These are phyloP conservation scores for Oryzias melastigma DNA, from an alignment of 2,113 vertebrate genomes.

Conservation along the genomic window DNA sequence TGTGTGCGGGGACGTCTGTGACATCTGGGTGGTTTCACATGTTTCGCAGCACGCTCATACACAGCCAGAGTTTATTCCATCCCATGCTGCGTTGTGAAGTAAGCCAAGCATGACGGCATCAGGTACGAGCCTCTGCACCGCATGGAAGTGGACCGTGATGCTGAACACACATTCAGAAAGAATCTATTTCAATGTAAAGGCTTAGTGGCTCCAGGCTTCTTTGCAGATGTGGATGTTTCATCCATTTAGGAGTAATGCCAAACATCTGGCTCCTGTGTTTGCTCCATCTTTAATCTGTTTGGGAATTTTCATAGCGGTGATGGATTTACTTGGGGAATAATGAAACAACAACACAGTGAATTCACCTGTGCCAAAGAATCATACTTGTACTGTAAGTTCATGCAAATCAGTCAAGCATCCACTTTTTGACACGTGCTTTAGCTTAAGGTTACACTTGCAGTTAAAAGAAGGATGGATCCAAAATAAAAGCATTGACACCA, in stretches of 20 bases:
- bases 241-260: conserved; percentile 5
- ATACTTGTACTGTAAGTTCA: too few relatives aligned
- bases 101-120: conserved; percentile 24
- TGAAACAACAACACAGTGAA: too few relatives aligned
- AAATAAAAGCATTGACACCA: too few relatives aligned
- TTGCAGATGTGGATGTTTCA: not conserved
- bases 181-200: conserved; percentile 39
- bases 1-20: conserved; percentile 5
- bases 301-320: conserved; percentile 2
- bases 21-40: conserved; percentile 22
- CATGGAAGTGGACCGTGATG: conserved; percentile 23
- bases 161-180: conserved; percentile 5
- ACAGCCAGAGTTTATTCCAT: conserved; percentile 4
- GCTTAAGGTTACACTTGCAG: too few relatives aligned
- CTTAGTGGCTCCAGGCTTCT: conserved; percentile 9
- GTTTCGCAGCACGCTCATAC: conserved; percentile 8
- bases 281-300: not conserved
- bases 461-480: too few relatives aligned
- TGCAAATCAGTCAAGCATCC: too few relatives aligned
- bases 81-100: conserved; percentile 20
- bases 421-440: too few relatives aligned
- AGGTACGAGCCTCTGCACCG: conserved; percentile 31
- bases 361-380: too few relatives aligned
- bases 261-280: conserved; percentile 14
- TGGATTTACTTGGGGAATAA: not conserved